Evolutionary conservation across 2,888 invertebrate species (phyloP), one percentile per base, ranked within the genome.

Genomic region (Eudasyphora cyanicolor): DNA sequence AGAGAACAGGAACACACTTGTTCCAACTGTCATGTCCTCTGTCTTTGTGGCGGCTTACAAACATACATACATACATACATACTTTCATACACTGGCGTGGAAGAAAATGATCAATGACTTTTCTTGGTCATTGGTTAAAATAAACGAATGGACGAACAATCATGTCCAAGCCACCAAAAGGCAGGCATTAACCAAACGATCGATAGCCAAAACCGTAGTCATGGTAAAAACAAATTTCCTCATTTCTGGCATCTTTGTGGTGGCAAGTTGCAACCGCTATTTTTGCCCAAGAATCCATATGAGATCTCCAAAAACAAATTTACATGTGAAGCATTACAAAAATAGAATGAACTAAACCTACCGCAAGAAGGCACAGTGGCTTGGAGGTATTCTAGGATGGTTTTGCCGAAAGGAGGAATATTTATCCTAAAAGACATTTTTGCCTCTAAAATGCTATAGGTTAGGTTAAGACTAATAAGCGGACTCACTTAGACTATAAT

Each of bases 101-200:
- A 17, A 17, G 38, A 74, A 77, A 83, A 83, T 83, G 76, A 83
- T 83, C 79, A 83, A 83, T 83, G 69, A 67, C 60, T 82, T 79
- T 70, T 45, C 71, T 70, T 71, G 75, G 73, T 42, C 78, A 82
- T 54, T 70, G 64, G 62, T 76, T 82, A 73, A 42, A 19, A 67
- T 67, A 29, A 60, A 60, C 60, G 29, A 57, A 24, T 27, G 10
- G 12, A 51, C 24, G 57, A 67, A 71, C 76, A 76, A 79, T 60
- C 57, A 67, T 79, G 79, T 79, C 73, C 76, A 21, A 67, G 74
- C 71, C 82, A 83, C 79, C 69, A 80, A 77, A 79, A 62, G 77
- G 64, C 73, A 73, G 76, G 51, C 77, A 71, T 49, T 64, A 21
- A 77, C n/a, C n/a, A n/a, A n/a, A n/a, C 74, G 80, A 83, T 83